Conservation (phyloP, 2,888 invertebrate genomes). For the Copidosoma aretas region DNA sequence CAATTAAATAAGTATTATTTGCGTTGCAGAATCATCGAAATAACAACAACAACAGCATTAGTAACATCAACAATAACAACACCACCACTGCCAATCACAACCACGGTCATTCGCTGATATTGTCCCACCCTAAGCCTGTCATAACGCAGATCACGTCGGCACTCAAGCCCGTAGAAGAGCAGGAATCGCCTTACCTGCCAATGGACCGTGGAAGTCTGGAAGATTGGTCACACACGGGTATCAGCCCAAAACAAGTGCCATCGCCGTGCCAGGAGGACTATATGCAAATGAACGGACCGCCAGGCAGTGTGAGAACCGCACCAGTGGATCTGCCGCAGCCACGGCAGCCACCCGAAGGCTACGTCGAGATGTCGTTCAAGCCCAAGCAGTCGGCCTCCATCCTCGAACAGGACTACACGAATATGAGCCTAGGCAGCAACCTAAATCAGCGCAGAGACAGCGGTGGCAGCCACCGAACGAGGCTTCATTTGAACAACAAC, state of each 20-base stretch:
- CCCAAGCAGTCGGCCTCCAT: conserved; percentile 49
- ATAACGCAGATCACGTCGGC: conserved; percentile 50
- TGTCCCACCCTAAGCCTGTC: conserved; percentile 54
- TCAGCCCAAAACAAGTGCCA: conserved; percentile 62
- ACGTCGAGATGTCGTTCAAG: conserved; percentile 72
- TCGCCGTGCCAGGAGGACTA: conserved; percentile 58
- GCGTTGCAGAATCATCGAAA: conserved; percentile 59
- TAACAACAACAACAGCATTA: conserved; percentile 52
- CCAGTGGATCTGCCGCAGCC: conserved; percentile 61
- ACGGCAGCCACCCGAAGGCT: conserved; percentile 66
- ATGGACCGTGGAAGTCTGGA: conserved; percentile 57
- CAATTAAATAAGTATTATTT: too few species aligned
- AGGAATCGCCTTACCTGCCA: conserved; percentile 59
- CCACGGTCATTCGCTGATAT: conserved; percentile 50
- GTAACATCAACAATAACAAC: conserved; percentile 55
- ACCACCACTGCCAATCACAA: conserved; percentile 61
- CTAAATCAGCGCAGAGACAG: conserved; percentile 29
- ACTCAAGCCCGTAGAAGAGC: conserved; percentile 60
- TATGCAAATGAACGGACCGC: conserved; percentile 62
- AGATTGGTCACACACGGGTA: conserved; percentile 54
- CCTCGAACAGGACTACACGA: conserved; percentile 66
- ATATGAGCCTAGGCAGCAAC: conserved; percentile 62
- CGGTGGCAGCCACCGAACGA: not conserved
- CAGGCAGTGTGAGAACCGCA: conserved; percentile 59
- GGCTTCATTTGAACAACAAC: conserved; percentile 38